These are phyloP conservation scores for Orthonevra nobilis DNA, from an alignment of 2,888 invertebrate species.

Conservation along the genomic window DNA sequence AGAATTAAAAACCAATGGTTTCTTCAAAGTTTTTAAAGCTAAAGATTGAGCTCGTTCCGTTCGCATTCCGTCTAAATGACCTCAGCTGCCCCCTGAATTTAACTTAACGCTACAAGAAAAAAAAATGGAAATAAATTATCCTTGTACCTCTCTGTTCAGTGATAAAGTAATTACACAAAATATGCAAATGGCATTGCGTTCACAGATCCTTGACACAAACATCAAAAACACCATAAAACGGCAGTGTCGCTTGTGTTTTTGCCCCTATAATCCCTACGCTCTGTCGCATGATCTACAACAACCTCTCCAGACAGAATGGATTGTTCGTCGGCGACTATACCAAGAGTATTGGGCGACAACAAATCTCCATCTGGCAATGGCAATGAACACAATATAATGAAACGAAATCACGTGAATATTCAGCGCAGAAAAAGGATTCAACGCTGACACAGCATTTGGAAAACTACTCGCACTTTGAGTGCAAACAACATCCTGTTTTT, in stretches of 20 bases:
- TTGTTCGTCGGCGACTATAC: neutral
- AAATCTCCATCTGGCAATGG: constrained; percentile 64
- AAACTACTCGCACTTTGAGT: neutral
- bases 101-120: neutral
- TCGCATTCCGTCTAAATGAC: constrained; percentile 24
- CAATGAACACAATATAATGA: constrained; percentile 69
- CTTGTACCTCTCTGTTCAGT: constrained; percentile 23
- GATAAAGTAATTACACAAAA: constrained; percentile 62
- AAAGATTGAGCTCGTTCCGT: constrained; percentile 3
- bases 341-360: constrained; percentile 42
- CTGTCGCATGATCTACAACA: constrained; percentile 18
- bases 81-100: constrained; percentile 18
- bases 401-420: constrained; percentile 66
- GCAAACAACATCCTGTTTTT: constrained; percentile 3
- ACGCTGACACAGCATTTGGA: neutral
- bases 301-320: constrained; percentile 23
- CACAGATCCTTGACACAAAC: constrained; percentile 49
- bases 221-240: constrained; percentile 45
- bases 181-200: constrained; percentile 52
- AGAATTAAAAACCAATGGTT: too few relatives aligned
- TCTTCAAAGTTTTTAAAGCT: too few relatives aligned
- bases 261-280: neutral
- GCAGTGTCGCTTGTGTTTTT: constrained; percentile 2
- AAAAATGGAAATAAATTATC: constrained; percentile 32
- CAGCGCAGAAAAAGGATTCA: constrained; percentile 40